Conservation (phyloP, 2,113 vertebrate species). For the Perccottus glenii region DNA sequence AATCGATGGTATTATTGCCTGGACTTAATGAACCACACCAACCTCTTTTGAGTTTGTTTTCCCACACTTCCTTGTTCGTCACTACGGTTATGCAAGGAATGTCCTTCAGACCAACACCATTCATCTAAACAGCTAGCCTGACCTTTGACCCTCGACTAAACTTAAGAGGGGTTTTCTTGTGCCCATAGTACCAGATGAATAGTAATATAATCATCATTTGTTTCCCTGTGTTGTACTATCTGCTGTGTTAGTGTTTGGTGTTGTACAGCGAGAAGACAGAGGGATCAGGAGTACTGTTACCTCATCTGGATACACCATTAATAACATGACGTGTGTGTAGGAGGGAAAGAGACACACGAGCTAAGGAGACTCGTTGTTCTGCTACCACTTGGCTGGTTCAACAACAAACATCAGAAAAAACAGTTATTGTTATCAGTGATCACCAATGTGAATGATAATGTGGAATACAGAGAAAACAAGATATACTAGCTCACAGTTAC, state of each 20-base stretch:
- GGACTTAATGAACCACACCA: neutral
- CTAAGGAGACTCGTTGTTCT: conserved; percentile 52
- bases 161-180: neutral
- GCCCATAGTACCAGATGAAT: neutral
- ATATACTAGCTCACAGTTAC: no score
- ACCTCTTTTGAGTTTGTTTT: conserved; percentile 4
- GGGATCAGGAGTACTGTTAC: conserved; percentile 29
- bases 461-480: neutral
- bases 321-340: conserved; percentile 8
- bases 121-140: conserved; percentile 13
- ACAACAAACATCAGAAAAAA: conserved; percentile 52
- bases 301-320: conserved; percentile 61
- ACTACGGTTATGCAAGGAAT: conserved; percentile 12
- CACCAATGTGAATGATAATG: neutral
- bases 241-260: no score
- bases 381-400: conserved; percentile 52
- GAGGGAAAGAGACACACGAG: conserved; percentile 1
- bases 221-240: neutral
- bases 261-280: conserved; percentile 14
- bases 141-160: conserved; percentile 29
- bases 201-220: neutral
- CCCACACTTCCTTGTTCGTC: conserved; percentile 11
- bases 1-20: neutral
- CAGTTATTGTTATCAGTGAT: conserved; percentile 15
- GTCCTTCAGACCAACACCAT: conserved; percentile 15